Conservation (phyloP, 1,140 invertebrate genomes). For the Arion vulgaris region DNA sequence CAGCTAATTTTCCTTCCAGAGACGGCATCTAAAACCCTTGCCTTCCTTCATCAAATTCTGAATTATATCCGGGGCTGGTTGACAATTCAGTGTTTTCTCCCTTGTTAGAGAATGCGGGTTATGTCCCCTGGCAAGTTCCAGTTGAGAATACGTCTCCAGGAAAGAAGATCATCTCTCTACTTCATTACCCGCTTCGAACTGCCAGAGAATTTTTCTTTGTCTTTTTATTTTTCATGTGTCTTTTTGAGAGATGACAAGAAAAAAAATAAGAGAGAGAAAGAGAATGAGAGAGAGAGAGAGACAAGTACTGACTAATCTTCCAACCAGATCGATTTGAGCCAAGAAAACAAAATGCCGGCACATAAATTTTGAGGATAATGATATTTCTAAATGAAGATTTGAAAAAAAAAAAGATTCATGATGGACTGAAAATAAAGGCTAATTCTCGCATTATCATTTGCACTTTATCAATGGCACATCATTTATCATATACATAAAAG, state of each 20-base stretch:
- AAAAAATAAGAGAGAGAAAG: constrained; percentile 21
- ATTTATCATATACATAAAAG: too few species aligned
- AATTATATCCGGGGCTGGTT: neutral
- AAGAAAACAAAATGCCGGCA: constrained; percentile 6
- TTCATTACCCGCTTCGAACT: constrained; percentile 16
- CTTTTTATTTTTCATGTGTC: neutral
- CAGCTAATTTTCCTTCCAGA: constrained; percentile 14
- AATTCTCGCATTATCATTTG: neutral
- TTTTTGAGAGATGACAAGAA: constrained; percentile 5
- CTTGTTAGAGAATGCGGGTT: constrained; percentile 24
- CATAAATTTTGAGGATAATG: constrained; percentile 12
- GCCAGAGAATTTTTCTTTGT: neutral
- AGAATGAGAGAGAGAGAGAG: constrained; percentile 22
- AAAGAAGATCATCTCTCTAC: neutral
- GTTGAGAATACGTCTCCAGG: neutral
- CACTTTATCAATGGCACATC: neutral
- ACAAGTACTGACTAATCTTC: constrained; percentile 14
- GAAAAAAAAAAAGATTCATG: neutral
- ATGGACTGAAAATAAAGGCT: too few species aligned
- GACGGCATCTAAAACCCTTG: neutral
- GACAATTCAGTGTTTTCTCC: constrained; percentile 11
- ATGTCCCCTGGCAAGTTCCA: constrained; percentile 19
- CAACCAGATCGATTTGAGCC: neutral
- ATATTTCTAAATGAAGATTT: neutral
- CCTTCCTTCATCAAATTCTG: neutral